Base-by-base conservation (phyloP, 2,113 vertebrate genomes). In the Macaca nemestrina region DNA sequence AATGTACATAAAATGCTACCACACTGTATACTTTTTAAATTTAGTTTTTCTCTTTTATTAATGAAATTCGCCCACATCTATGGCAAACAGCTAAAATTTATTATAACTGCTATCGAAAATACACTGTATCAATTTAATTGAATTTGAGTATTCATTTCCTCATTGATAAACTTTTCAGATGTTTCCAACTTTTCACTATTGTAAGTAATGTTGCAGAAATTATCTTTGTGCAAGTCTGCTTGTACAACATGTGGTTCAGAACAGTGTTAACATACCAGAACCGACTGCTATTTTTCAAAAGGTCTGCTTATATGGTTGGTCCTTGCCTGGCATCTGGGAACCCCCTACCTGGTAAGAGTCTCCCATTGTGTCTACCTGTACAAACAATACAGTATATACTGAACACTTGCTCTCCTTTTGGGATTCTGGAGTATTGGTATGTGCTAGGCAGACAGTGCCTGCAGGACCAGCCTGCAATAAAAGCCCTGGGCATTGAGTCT, bases 1-100 rank as follows among this genome's bases (percentile, higher is more conserved):
- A 95, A 81, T 92, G 72, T 80, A 57, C 8, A 93, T 73, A 79
- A 80, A 86, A 68, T 92, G 61, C 59, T 87, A 76, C 1, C 14
- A 78, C 8, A 64, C 20, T 27, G 5, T 72, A 88, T 82, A 75
- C 61, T 94, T 90, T 90, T 57, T 93, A 93, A 97, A 82, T 52
- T 91, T 70, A 82, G 32, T 50, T 87, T 97, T 90, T 78, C 67
- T 93, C 64, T 76, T 64, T 16, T 45, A 9, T 32, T 61, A 72
- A 27, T 94, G 70, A 80, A 57, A 78, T 84, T 90, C 81, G n/a
- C 8, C 75, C 40, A 83, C 48, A 38, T 35, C 3, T 0, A 90
- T 2, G 70, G 6, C 17, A 93, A 87, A 81, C 13, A 80, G 55
- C 6, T 83, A 20, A 52, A 57, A 67, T 48, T 87, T 45, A 79